Percentiles rank a stretch among this genome's conserved stretches.
These are phyloP conservation scores for Dryobates pubescens DNA, from an alignment of 2,797 vertebrate species.

Conservation along the genomic window DNA sequence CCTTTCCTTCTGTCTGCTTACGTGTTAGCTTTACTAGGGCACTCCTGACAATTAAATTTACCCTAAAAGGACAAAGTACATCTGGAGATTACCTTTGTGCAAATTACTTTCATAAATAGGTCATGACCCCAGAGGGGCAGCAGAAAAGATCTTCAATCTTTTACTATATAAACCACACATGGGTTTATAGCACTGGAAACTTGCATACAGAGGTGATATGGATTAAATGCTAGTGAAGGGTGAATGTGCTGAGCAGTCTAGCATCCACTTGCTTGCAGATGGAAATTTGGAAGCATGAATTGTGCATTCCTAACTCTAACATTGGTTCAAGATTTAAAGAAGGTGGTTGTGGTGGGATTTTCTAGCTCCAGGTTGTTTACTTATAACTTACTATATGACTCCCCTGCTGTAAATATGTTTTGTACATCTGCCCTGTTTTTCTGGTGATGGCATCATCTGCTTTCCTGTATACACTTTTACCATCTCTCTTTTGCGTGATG, in stretches of 20 bases:
- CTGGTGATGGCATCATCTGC: background rate
- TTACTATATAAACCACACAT: background rate
- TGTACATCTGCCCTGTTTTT: background rate
- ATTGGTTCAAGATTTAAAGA: background rate
- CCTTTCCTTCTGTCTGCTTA: background rate
- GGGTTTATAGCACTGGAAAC: background rate
- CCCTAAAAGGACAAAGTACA: background rate
- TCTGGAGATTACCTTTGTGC: background rate
- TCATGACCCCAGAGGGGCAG: background rate
- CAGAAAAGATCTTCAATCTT: background rate
- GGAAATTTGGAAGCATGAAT: background rate
- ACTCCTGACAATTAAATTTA: background rate
- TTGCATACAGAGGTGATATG: background rate
- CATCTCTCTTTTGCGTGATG: background rate
- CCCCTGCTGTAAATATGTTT: no score
- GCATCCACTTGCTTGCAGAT: background rate
- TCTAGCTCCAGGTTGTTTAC: background rate
- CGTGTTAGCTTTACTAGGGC: background rate
- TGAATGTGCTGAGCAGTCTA: background rate
- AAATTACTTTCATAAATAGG: background rate
- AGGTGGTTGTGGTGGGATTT: background rate
- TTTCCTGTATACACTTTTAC: background rate
- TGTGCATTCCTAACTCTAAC: background rate
- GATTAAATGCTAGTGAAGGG: background rate
- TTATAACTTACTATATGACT: fast-evolving